These are phyloP conservation scores for Takifugu bimaculatus DNA, from an alignment of 2,113 vertebrate genomes.

Conservation along the genomic window DNA sequence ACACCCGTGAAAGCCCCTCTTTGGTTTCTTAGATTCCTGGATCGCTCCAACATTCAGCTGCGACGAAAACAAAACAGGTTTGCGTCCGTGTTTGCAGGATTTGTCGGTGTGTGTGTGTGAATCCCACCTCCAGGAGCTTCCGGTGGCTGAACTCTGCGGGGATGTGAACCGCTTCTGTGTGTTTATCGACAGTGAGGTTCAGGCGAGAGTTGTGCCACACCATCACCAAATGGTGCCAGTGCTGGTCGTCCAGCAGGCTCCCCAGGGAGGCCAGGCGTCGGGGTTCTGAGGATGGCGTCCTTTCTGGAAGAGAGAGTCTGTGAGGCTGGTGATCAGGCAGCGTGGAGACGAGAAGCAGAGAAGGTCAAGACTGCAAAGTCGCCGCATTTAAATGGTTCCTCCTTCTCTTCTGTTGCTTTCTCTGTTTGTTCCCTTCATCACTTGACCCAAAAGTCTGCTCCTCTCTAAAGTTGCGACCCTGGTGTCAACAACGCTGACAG, in stretches of 20 bases:
- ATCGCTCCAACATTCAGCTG: conserved; percentile 89
- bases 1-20: conserved; percentile 85
- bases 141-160: conserved; percentile 79
- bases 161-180: conserved; percentile 75
- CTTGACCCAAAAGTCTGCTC: conserved; percentile 17
- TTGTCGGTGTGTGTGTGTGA: background rate
- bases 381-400: background rate
- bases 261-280: conserved; percentile 76
- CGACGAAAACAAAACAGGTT: background rate
- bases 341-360: background rate
- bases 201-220: conserved; percentile 77
- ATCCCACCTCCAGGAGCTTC: conserved; percentile 74
- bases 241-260: conserved; percentile 93
- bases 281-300: conserved; percentile 49
- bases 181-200: conserved; percentile 93
- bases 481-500: conserved; percentile 7
- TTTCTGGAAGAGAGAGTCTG: conserved; percentile 10
- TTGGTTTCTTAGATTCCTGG: conserved; percentile 71
- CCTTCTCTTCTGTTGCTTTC: background rate
- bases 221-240: conserved; percentile 87
- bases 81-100: background rate
- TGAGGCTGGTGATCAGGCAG: background rate
- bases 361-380: background rate
- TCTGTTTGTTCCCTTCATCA: conserved; percentile 7
- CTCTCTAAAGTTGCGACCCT: conserved; percentile 6